Evolutionary conservation across 2,113 vertebrate species (phyloP).

Genomic region (Heterotis niloticus): DNA sequence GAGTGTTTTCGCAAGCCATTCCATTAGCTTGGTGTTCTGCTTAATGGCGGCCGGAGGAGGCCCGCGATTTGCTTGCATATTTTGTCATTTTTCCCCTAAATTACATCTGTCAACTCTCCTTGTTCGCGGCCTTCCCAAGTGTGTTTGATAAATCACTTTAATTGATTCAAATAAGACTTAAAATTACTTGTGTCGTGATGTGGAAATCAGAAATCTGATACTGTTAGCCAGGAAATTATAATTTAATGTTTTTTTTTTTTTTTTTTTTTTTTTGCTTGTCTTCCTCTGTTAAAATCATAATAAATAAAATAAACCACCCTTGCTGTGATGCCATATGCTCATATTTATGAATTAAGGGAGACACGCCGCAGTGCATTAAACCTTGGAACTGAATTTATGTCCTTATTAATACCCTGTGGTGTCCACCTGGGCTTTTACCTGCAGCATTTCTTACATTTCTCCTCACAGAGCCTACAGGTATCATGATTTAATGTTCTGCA

Average conservation of each 20-base stretch:
- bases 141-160: neutral
- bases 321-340: neutral
- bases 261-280: neutral
- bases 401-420: neutral
- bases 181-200: neutral
- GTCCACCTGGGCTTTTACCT: neutral
- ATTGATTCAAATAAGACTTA: slow-evolving; percentile 5
- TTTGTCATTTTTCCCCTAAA: neutral
- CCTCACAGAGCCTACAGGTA: too few species aligned
- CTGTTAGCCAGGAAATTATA: neutral
- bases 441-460: too few species aligned
- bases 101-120: neutral
- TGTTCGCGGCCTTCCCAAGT: neutral
- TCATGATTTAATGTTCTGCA: too few species aligned
- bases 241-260: neutral
- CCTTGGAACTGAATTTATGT: neutral
- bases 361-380: neutral
- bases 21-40: too few species aligned
- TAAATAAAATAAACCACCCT: neutral
- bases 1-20: too few species aligned
- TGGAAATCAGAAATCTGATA: neutral
- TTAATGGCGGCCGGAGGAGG: too few species aligned
- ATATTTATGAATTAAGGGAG: neutral
- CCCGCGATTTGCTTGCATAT: neutral
- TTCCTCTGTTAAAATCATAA: neutral